These are phyloP conservation scores for Teleopsis dalmanni DNA, from an alignment of 1,140 invertebrate species.

Conservation along the genomic window DNA sequence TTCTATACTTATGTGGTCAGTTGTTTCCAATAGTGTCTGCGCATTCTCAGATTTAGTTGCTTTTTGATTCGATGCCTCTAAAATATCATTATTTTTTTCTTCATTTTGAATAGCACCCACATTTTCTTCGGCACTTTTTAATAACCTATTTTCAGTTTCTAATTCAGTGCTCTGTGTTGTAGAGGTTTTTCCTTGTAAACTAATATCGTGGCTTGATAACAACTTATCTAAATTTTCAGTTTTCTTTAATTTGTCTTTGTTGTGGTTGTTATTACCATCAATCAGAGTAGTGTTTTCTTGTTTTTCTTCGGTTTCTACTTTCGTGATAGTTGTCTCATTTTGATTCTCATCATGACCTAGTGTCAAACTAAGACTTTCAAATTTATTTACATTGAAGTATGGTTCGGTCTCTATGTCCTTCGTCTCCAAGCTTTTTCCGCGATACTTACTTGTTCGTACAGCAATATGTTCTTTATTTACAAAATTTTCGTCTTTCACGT, in stretches of 20 bases:
- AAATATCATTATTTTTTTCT: background rate
- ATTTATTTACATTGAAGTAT: background rate
- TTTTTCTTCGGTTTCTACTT: background rate
- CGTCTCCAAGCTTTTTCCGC: conserved; percentile 27
- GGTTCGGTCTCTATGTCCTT: background rate
- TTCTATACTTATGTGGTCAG: background rate
- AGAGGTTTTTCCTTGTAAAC: no score
- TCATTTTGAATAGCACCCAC: no score
- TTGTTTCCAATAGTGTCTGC: background rate
- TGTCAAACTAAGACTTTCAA: background rate
- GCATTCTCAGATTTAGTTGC: background rate
- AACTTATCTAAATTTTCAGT: background rate
- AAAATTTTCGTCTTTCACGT: background rate
- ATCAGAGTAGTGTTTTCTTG: no score
- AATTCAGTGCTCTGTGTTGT: no score
- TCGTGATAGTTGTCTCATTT: background rate
- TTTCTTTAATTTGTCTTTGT: background rate
- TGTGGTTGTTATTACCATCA: no score
- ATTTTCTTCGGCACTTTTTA: no score
- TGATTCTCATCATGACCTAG: background rate
- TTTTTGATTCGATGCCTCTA: background rate
- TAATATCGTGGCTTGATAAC: background rate
- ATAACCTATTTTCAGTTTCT: no score
- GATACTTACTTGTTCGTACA: conserved; percentile 19
- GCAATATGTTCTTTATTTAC: conserved; percentile 19